Percentiles rank a stretch among this genome's conserved stretches.
Evolutionary conservation across 2,797 vertebrate genomes (phyloP).

Genomic region (Phrynocephalus forsythii): DNA sequence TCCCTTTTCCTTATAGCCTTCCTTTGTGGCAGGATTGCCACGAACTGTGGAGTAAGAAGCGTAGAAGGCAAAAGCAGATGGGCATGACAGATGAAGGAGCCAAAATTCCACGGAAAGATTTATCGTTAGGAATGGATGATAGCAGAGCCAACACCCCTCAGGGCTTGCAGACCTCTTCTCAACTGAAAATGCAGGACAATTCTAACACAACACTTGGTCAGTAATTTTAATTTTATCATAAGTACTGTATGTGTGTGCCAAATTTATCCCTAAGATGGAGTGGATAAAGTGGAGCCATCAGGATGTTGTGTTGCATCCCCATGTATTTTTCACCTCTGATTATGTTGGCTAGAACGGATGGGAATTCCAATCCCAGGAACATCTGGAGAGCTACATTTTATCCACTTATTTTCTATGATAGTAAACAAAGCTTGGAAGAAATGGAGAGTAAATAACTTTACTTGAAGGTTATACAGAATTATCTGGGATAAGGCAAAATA

Average conservation of each 20-base stretch:
- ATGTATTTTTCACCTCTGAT: no score
- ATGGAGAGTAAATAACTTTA: not conserved
- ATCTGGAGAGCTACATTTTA: no score
- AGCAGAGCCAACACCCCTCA: constrained; percentile 97
- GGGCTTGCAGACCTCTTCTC: constrained; percentile 86
- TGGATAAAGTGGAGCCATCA: no score
- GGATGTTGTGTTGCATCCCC: no score
- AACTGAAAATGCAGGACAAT: constrained; percentile 85
- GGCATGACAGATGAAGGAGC: constrained; percentile 90
- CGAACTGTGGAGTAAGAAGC: constrained; percentile 98
- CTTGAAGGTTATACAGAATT: not conserved
- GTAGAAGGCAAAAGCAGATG: constrained; percentile 96
- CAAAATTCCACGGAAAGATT: constrained; percentile 93
- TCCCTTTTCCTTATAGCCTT: constrained; percentile 80
- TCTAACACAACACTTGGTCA: constrained; percentile 88
- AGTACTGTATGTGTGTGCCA: constrained; percentile 44
- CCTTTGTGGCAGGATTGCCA: constrained; percentile 99
- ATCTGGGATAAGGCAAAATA: no score
- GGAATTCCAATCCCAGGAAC: no score
- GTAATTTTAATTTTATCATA: constrained; percentile 61
- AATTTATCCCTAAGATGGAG: not conserved
- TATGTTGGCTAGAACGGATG: no score
- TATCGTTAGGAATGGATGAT: constrained; percentile 90
- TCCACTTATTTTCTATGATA: not conserved
- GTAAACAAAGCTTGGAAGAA: not conserved